Evolutionary conservation across 2,797 vertebrate species (phyloP), one percentile per base, ranked within the genome.

Genomic region (Oceanodroma leucorhoa): DNA sequence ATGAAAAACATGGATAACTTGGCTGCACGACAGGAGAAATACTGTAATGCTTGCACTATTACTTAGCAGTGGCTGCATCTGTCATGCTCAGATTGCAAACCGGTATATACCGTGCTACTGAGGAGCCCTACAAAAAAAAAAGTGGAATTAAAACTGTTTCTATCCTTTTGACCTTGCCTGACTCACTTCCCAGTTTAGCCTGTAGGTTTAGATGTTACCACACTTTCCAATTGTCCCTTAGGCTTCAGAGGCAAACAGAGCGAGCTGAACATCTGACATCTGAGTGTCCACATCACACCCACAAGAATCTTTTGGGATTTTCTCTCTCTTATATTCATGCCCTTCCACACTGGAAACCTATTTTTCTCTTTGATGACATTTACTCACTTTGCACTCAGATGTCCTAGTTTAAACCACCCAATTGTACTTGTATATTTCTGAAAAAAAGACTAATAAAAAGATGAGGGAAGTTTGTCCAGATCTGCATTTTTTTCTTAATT

Each of bases 91-190:
- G 66, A n/a, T 50, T 73, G 64, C 67, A 85, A 30, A 50, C 10
- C 1, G 0, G 3, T 46, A 36, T 64, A 8, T 50, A 19, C 46
- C 19, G 6, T 50, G n/a, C 36, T 71, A 12, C 0, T 14, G 34
- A 91, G 43, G 32, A 77, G 3, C 32, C 29, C n/a, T 8, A 3
- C 0, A 8, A 20, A 3, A 32, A n/a, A 21, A 16, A 21, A 26
- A 14, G 2, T 21, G n/a, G 36, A 66, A 80, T 73, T 71, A 32
- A 82, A 55, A 6, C 9, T 21, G 1, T 1, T 87, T 81, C 53
- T 77, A 93, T 89, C 51, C 16, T 66, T 29, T 60, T 46, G 27
- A 83, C 45, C 30, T 66, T 20, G 29, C 60, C 41, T 45, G 30
- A 58, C 26, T 69, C 3, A 0, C 4, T 57, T 81, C 45, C 71